phyloP scores from a whole-genome alignment of 2,797 vertebrate genomes.

The Mus spretus region DNA sequence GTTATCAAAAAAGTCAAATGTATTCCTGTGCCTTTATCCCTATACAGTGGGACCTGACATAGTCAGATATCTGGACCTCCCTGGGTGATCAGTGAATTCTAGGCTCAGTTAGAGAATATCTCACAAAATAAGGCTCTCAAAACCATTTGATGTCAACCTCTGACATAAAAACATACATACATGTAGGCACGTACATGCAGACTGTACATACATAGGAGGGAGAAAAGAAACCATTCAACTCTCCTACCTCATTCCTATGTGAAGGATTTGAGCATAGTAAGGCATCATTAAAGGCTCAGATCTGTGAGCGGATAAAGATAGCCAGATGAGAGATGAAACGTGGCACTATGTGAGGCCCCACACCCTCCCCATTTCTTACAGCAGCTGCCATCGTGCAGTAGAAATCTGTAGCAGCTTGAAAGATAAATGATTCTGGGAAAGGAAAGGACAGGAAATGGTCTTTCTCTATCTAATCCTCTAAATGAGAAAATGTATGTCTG shows the following conservation, averaged over 20 bases:
- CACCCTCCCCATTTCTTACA: background rate
- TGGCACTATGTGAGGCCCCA: background rate
- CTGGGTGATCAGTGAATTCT: background rate
- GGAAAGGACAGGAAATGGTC: conserved; percentile 56
- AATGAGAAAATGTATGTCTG: conserved; percentile 57
- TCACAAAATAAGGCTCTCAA: background rate
- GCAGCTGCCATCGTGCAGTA: background rate
- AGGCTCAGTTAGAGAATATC: background rate
- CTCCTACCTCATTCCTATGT: background rate
- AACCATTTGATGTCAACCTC: background rate
- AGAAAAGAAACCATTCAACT: background rate
- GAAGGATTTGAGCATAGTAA: background rate
- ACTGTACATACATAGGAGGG: background rate
- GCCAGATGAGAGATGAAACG: background rate
- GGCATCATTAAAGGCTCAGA: background rate
- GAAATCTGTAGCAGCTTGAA: conserved; percentile 41
- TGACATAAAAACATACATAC: too few species aligned
- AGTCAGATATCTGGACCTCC: background rate
- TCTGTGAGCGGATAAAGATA: background rate
- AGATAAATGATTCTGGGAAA: conserved; percentile 59
- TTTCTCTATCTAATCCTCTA: conserved; percentile 45
- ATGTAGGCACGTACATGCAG: background rate
- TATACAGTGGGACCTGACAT: background rate
- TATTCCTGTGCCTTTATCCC: background rate
- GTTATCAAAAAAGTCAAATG: background rate